Percentiles rank a stretch among this genome's conserved stretches.
These are phyloP conservation scores for Callorhinus ursinus DNA, from an alignment of 2,113 vertebrate genomes.

Conservation along the genomic window DNA sequence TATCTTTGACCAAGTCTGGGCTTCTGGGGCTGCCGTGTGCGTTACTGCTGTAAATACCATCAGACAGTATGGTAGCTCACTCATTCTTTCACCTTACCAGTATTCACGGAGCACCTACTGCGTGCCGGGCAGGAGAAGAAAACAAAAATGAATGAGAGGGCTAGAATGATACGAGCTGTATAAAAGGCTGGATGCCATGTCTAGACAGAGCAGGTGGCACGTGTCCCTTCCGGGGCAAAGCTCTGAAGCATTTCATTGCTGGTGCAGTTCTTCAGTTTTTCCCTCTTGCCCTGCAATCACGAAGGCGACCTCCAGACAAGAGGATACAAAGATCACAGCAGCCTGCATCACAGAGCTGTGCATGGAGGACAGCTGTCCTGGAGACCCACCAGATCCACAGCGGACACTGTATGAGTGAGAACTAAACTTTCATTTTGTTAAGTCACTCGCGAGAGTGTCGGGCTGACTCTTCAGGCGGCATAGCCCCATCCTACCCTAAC, in stretches of 20 bases:
- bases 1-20: not conserved
- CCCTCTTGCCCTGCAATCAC: not conserved
- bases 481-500: not conserved
- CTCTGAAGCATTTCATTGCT: not conserved
- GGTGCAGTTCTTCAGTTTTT: not conserved
- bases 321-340: not conserved
- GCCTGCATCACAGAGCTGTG: not conserved
- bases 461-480: not conserved
- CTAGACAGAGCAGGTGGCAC: not conserved
- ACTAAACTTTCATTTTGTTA: not conserved
- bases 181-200: not conserved
- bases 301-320: not conserved
- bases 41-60: not conserved
- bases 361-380: not conserved
- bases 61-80: not conserved
- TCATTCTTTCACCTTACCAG: not conserved
- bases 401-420: rapidly evolving
- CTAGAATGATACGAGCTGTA: not conserved
- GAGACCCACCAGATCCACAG: not conserved
- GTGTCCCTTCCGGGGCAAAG: not conserved
- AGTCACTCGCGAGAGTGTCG: not conserved
- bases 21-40: rapidly evolving
- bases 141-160: not conserved
- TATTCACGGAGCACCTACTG: not conserved
- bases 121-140: not conserved